Percentiles rank a stretch among this genome's conserved stretches.
phyloP scores from a whole-genome alignment of 2,888 invertebrate genomes.

The Cephus rjabovi region DNA sequence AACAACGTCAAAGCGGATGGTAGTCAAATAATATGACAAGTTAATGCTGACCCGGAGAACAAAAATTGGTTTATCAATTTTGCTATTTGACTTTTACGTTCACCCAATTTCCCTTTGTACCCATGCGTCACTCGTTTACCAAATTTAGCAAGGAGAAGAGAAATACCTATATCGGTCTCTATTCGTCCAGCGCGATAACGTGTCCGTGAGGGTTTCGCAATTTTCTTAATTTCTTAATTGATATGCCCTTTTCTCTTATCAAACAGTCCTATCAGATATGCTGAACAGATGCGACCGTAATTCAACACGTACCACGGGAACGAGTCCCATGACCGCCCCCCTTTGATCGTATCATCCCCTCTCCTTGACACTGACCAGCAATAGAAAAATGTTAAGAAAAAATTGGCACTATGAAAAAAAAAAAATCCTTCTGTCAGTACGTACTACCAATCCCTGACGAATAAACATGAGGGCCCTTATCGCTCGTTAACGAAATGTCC shows the following conservation, averaged over 20 bases:
- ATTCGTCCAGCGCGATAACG: no score
- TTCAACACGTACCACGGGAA: neutral
- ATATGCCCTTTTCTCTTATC: neutral
- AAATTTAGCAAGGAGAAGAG: neutral
- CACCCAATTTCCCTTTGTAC: neutral
- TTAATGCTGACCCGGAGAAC: neutral
- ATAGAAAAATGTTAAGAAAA: neutral
- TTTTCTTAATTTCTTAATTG: neutral
- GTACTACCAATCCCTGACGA: neutral
- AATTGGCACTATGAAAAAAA: neutral
- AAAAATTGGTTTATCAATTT: neutral
- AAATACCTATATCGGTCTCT: neutral
- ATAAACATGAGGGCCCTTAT: neutral
- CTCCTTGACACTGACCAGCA: neutral
- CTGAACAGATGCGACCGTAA: neutral
- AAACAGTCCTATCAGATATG: neutral
- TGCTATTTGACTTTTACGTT: neutral
- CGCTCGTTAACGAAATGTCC: neutral
- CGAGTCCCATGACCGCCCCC: neutral
- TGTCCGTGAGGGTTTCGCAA: neutral
- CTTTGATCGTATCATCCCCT: neutral
- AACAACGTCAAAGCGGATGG: neutral
- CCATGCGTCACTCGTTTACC: neutral
- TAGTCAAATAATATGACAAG: neutral
- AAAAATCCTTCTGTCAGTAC: neutral